These are phyloP conservation scores for Pachypsylla venusta DNA, from an alignment of 1,140 invertebrate genomes.

Conservation along the genomic window DNA sequence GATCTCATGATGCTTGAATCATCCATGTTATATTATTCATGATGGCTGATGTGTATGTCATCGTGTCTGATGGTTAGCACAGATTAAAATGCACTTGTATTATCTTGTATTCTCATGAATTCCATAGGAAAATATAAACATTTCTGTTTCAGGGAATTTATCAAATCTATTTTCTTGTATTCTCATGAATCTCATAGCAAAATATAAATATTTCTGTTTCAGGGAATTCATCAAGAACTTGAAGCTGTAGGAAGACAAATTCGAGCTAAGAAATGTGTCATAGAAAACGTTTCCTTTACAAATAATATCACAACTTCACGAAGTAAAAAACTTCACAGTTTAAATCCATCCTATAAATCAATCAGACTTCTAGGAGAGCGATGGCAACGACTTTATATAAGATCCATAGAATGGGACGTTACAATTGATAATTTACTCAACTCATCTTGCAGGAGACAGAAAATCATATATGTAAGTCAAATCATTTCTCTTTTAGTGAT, in stretches of 20 bases:
- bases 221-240: background rate
- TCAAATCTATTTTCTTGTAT: too few relatives aligned
- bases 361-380: background rate
- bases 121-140: too few relatives aligned
- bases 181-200: too few relatives aligned
- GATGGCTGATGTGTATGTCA: too few relatives aligned
- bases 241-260: background rate
- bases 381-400: background rate
- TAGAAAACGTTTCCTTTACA: background rate
- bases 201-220: too few relatives aligned
- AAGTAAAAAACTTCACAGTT: background rate
- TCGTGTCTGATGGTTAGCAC: too few relatives aligned
- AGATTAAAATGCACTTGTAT: too few relatives aligned
- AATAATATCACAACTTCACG: background rate
- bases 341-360: background rate
- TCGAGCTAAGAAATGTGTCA: background rate
- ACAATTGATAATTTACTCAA: background rate
- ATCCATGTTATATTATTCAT: too few relatives aligned
- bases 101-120: too few relatives aligned
- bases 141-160: background rate
- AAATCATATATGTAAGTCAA: background rate
- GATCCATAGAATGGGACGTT: background rate
- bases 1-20: too few relatives aligned
- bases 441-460: background rate
- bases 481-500: too few relatives aligned